These are phyloP conservation scores for Catocala nupta DNA, from an alignment of 2,888 invertebrate species.

Conservation along the genomic window DNA sequence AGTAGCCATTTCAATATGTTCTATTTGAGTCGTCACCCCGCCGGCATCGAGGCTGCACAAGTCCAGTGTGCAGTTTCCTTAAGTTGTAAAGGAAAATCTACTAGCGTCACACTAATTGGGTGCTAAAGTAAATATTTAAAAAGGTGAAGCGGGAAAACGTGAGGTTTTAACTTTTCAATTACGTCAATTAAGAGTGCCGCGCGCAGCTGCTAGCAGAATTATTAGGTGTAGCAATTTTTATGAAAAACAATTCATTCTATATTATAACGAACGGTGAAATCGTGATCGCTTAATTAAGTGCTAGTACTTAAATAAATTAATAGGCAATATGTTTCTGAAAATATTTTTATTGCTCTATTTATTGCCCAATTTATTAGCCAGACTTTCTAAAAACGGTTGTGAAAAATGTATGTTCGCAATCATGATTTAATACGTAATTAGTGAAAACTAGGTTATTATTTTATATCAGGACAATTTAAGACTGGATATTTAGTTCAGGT, in stretches of 20 bases:
- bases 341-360: slow-evolving; percentile 28
- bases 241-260: slow-evolving; percentile 46
- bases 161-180: slow-evolving; percentile 82
- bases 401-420: too few species aligned
- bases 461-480: too few species aligned
- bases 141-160: slow-evolving; percentile 73
- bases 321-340: slow-evolving; percentile 18
- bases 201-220: slow-evolving; percentile 60
- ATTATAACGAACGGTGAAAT: slow-evolving; percentile 38
- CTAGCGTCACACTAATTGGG: slow-evolving; percentile 80
- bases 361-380: slow-evolving; percentile 5
- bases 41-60: neutral
- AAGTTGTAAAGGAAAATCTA: slow-evolving; percentile 67
- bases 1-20: too few species aligned
- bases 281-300: slow-evolving; percentile 36
- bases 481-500: too few species aligned
- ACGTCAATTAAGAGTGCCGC: slow-evolving; percentile 77
- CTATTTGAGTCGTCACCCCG: neutral
- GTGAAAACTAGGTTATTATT: too few species aligned
- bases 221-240: slow-evolving; percentile 55
- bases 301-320: slow-evolving; percentile 30
- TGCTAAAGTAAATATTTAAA: slow-evolving; percentile 84
- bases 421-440: too few species aligned
- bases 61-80: slow-evolving; percentile 39
- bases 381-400: too few species aligned